These are phyloP conservation scores for Hololepta plana DNA, from an alignment of 2,888 invertebrate species.

Conservation along the genomic window DNA sequence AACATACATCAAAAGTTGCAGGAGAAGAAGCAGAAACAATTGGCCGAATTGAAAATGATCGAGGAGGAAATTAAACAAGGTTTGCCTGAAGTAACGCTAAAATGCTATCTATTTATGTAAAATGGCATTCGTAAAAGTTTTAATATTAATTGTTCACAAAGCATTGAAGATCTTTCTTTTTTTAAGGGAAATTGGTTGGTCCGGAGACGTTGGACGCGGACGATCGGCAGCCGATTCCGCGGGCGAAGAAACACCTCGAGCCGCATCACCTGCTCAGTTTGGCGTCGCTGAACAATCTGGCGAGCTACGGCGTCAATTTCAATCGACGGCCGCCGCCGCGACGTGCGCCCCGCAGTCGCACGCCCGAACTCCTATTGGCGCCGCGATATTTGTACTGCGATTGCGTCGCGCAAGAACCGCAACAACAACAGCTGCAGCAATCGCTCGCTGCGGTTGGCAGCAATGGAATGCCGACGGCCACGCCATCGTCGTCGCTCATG, in stretches of 20 bases:
- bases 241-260: constrained; percentile 39
- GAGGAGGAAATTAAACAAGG: constrained; percentile 79
- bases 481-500: too few relatives aligned
- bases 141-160: neutral
- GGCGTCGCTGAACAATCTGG: constrained; percentile 25
- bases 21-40: constrained; percentile 75
- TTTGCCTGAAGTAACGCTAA: too few relatives aligned
- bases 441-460: too few relatives aligned
- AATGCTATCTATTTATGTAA: too few relatives aligned
- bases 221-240: constrained; percentile 47
- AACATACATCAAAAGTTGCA: constrained; percentile 76
- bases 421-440: constrained; percentile 19
- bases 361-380: constrained; percentile 61
- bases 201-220: constrained; percentile 27
- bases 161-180: neutral
- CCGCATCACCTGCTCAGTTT: constrained; percentile 39
- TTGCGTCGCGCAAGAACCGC: constrained; percentile 23
- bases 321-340: constrained; percentile 21
- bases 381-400: constrained; percentile 49
- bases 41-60: constrained; percentile 63
- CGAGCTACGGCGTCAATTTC: constrained; percentile 25
- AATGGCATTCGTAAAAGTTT: neutral
- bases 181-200: constrained; percentile 36
- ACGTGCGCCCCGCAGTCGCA: constrained; percentile 38
- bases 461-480: too few relatives aligned